Evolutionary conservation across 2,113 vertebrate species (phyloP), one percentile per base, ranked within the genome.

Genomic region (Laterallus jamaicensis): DNA sequence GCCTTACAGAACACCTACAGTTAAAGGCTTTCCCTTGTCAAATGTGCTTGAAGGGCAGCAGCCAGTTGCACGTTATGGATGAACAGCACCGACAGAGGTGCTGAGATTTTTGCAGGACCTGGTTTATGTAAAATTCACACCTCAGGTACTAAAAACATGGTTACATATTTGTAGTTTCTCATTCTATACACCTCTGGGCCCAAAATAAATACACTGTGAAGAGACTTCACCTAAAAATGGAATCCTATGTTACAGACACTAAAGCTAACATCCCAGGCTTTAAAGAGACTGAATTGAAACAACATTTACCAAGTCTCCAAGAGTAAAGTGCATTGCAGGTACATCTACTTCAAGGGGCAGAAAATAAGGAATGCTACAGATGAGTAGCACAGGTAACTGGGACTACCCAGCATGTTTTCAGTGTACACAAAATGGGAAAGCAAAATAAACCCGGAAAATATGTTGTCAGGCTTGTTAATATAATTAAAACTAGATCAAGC

Each of bases 261-360:
- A 95, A 97, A 90, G 90, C 96, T 95, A 96, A 91, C 67, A 90
- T 89, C 89, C 95, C 77, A 96, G 90, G 67, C 79, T 92, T 94
- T 88, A 97, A 95, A 95, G 92, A 95, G 92, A 97, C 96, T 97
- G 97, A 97, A 96, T 35, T 97, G 96, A 96, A 96, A 97, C 96
- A 95, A 93, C 96, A 95, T 97, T 97, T 98, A 97, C 97, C 87
- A 93, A 97, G 87, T 98, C 97, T 98, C 97, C 88, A 97, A 96
- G 87, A 97, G 96, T 98, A 98, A 98, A 98, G 98, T 98, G 98
- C 98, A 95, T 97, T 96, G 93, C 96, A 97, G 93, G 96, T 98
- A 93, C 87, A 90, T 91, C 92, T 97, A 96, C 84, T 96, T 91
- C 90, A 95, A 97, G 82, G 94, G 92, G 74, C 85, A 96, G 82